A percentile compares a stretch with the other conserved stretches of the same genome.
Evolutionary conservation across 2,888 invertebrate genomes (phyloP).

Genomic region (Hemithea aestivaria): DNA sequence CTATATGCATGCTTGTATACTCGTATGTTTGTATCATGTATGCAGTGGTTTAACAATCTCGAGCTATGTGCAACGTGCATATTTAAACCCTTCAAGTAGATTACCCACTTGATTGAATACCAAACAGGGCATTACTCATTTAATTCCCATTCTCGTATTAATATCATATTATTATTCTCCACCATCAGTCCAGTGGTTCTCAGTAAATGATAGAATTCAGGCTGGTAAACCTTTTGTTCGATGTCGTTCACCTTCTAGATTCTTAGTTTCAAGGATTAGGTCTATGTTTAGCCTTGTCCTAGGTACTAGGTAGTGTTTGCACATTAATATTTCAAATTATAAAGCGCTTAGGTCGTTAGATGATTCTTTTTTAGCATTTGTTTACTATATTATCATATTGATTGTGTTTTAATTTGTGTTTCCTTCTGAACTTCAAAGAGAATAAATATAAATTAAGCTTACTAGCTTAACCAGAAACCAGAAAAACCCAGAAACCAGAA

Average conservation of each 20-base stretch:
- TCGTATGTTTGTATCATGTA: no score
- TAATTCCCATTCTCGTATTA: slow-evolving; percentile 34
- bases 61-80: no score
- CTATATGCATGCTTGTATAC: no score
- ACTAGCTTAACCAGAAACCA: no score
- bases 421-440: no score
- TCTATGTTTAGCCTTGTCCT: slow-evolving; percentile 12
- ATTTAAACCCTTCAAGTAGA: slow-evolving; percentile 18
- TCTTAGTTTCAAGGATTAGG: slow-evolving; percentile 2
- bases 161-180: slow-evolving; percentile 40
- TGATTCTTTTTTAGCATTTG: no score
- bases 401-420: no score
- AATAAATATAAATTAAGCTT: no score
- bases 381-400: no score
- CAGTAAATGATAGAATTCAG: slow-evolving; percentile 27
- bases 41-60: no score
- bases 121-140: slow-evolving; percentile 21
- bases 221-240: slow-evolving; percentile 22
- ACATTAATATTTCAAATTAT: slow-evolving; percentile 12
- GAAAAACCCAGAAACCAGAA: no score
- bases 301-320: slow-evolving; percentile 8
- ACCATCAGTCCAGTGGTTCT: slow-evolving; percentile 29
- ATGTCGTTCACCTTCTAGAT: slow-evolving; percentile 35
- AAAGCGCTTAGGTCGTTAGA: no score
- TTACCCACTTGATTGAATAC: slow-evolving; percentile 24